phyloP scores from a whole-genome alignment of 2,113 vertebrate species.

The Boulengeromyrus knoepffleri region DNA sequence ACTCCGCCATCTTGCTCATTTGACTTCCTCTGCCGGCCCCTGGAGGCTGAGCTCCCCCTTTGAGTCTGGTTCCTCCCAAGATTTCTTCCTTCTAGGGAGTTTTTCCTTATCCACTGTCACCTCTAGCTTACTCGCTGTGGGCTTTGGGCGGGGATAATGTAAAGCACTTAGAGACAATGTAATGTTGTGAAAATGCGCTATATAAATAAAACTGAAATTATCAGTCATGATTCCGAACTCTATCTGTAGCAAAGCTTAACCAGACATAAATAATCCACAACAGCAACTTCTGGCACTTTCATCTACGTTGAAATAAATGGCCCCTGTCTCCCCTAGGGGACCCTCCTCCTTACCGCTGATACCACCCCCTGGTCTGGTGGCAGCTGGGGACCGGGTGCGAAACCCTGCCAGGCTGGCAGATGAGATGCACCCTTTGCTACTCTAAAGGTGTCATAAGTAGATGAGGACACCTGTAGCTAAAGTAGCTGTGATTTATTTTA shows the following conservation, averaged over 20 bases:
- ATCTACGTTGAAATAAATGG: background rate
- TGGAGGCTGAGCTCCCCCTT: no score
- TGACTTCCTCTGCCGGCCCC: no score
- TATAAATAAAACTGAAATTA: no score
- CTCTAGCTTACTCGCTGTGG: no score
- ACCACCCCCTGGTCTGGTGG: background rate
- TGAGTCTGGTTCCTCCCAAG: no score
- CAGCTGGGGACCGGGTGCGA: background rate
- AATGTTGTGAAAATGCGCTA: no score
- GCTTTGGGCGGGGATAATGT: no score
- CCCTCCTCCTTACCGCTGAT: no score
- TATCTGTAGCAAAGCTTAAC: background rate
- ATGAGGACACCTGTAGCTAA: constrained; percentile 17
- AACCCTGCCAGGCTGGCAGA: background rate
- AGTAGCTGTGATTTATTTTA: constrained; percentile 19
- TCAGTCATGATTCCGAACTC: background rate
- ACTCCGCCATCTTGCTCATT: no score
- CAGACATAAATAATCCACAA: background rate
- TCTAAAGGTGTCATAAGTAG: constrained; percentile 16
- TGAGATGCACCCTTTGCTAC: constrained; percentile 13
- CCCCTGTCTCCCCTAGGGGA: background rate
- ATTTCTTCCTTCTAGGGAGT: no score
- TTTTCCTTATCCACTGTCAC: no score
- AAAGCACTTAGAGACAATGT: no score
- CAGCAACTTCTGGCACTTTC: background rate